Base-by-base conservation (phyloP, 2,113 vertebrate genomes). In the Spilogale gracilis region DNA sequence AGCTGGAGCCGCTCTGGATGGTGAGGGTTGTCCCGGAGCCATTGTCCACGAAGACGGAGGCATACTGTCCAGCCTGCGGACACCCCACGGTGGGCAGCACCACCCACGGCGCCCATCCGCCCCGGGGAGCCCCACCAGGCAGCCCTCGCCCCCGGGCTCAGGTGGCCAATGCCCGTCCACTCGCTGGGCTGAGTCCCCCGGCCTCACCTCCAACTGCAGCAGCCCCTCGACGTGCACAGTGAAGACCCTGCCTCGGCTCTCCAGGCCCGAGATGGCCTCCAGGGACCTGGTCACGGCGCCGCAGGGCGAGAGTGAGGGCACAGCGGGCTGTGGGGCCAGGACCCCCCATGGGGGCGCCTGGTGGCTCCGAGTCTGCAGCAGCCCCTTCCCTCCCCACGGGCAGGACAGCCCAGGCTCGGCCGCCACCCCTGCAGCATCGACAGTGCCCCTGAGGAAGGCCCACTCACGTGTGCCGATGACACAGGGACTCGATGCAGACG, bases 1-100 rank as follows among this genome's bases (percentile, higher is more conserved):
- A 99, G 96, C 99, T 99, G 0, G 99, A 99, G 0, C 99, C 99
- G 0, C 98, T 99, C 98, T 99, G 99, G 95, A 99, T 98, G 61
- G 99, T 99, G 90, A 99, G 91, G 4, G 99, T 98, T 0, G 99
- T 99, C 0, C 99, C 99, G 0, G 99, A 99, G 0, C 99, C 98
- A 5, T 99, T 99, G 98, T 99, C 99, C 98, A 99, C 99, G 32
- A 99, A 99, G 98, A 99, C 99, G 7, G 99, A 99, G 10, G 99
- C 99, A 91, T 99, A 99, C 88, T 99, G 99, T 1, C 99, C 99
- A 8, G 98, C 99, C 99, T 99, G 97, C 10, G 69, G 93, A 78
- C 38, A 50, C 21, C 67, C 90, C 60, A 38, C 38, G 6, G 20
- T 3, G 23, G 27, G 16, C 0, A 2, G 92, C 69, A 52, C 14